Conservation (phyloP, 1,140 invertebrate species). For the Wiebesia pumilae region DNA sequence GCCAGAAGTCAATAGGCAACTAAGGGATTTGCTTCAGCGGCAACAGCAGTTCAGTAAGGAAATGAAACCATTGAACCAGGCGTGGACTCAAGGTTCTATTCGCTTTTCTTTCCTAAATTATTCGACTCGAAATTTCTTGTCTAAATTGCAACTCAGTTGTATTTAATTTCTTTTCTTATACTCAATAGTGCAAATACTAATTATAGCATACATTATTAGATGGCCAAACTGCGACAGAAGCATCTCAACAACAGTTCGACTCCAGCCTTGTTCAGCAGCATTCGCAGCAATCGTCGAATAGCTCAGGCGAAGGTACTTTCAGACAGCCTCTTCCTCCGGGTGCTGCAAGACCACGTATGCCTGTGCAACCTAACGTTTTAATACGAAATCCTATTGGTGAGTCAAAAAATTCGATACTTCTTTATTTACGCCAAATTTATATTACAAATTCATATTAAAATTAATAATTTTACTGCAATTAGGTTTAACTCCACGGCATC, state of each 20-base stretch:
- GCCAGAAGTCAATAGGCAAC: constrained; percentile 81
- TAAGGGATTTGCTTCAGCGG: constrained; percentile 88
- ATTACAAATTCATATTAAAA: no score
- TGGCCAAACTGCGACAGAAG: constrained; percentile 58
- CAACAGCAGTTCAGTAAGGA: constrained; percentile 80
- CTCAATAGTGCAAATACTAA: neutral
- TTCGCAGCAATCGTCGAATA: constrained; percentile 62
- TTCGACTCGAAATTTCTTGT: neutral
- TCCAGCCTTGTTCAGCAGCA: constrained; percentile 67
- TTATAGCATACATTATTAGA: constrained; percentile 53
- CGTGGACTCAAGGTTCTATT: constrained; percentile 66
- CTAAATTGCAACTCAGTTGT: neutral
- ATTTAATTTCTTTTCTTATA: no score
- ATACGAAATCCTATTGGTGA: constrained; percentile 70
- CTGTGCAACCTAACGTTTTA: constrained; percentile 67
- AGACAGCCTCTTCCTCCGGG: constrained; percentile 78
- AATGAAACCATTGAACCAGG: constrained; percentile 63
- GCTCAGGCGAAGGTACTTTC: constrained; percentile 74
- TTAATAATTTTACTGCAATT: neutral
- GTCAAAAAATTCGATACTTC: neutral
- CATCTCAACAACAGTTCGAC: constrained; percentile 66
- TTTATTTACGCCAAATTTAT: no score
- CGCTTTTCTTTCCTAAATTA: neutral
- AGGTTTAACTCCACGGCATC: constrained; percentile 67
- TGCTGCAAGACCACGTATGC: constrained; percentile 74